These are phyloP conservation scores for Mionectes olivaceus DNA, from an alignment of 2,797 vertebrate genomes.

Conservation along the genomic window DNA sequence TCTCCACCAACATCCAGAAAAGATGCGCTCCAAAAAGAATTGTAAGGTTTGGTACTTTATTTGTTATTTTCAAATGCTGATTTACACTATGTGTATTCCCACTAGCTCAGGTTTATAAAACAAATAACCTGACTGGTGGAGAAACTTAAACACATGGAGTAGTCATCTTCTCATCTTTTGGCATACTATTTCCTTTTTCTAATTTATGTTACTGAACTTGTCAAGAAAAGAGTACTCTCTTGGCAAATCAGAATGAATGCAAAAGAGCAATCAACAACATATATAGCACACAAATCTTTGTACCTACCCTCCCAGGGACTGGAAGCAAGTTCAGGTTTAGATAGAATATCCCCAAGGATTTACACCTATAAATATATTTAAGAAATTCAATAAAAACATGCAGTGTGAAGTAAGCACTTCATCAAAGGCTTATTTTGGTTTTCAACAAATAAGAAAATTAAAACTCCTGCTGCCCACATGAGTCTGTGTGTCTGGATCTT, in stretches of 20 bases:
- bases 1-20: not conserved
- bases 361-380: conserved; percentile 20
- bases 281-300: not conserved
- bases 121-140: conserved; percentile 43
- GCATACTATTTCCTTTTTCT: conserved; percentile 27
- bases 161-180: conserved; percentile 28
- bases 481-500: not conserved
- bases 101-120: conserved; percentile 45
- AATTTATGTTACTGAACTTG: conserved; percentile 43
- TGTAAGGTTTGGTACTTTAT: not conserved
- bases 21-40: not conserved
- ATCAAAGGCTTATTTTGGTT: conserved; percentile 53
- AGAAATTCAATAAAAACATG: conserved; percentile 24
- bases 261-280: conserved; percentile 14
- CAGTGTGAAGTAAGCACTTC: conserved; percentile 41
- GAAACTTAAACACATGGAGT: conserved; percentile 53
- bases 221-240: conserved; percentile 3
- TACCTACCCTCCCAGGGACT: not conserved
- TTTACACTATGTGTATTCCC: not conserved
- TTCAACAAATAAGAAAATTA: conserved; percentile 56
- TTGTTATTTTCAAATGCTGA: conserved; percentile 45
- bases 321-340: conserved; percentile 7
- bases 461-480: conserved; percentile 28
- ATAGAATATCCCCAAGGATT: conserved; percentile 15
- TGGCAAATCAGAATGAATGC: conserved; percentile 33